phyloP scores from a whole-genome alignment of 2,888 invertebrate genomes.

The Limulus polyphemus region DNA sequence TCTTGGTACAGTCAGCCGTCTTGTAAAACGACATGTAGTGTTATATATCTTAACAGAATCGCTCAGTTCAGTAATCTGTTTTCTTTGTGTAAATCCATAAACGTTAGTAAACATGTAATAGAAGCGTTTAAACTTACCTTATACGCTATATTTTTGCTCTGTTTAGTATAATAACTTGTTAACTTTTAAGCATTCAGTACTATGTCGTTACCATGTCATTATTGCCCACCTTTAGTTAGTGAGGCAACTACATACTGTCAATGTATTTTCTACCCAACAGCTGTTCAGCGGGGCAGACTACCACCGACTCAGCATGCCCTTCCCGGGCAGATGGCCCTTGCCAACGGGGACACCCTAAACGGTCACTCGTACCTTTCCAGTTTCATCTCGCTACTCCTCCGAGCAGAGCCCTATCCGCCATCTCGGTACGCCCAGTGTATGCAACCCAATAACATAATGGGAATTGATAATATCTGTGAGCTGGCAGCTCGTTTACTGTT shows the following conservation, averaged over 20 bases:
- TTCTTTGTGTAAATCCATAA: too few relatives aligned
- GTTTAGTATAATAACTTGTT: too few relatives aligned
- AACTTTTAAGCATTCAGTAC: too few relatives aligned
- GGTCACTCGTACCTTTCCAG: slow-evolving; percentile 81
- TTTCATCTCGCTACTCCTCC: slow-evolving; percentile 83
- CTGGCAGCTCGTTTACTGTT: slow-evolving; percentile 87
- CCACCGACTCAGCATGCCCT: slow-evolving; percentile 58
- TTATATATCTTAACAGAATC: too few relatives aligned
- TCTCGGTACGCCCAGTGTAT: slow-evolving; percentile 90
- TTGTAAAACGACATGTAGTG: too few relatives aligned
- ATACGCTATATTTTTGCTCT: too few relatives aligned
- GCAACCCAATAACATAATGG: slow-evolving; percentile 81
- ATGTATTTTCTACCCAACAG: slow-evolving; percentile 43
- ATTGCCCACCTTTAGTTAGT: background rate
- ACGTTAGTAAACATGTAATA: too few relatives aligned
- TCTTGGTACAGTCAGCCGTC: too few relatives aligned
- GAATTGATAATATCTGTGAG: slow-evolving; percentile 96
- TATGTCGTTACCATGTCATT: too few relatives aligned
- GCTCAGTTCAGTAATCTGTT: too few relatives aligned
- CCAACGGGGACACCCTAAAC: slow-evolving; percentile 72
- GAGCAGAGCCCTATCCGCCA: slow-evolving; percentile 94
- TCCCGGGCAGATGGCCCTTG: slow-evolving; percentile 64
- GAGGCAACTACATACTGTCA: background rate
- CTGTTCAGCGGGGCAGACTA: slow-evolving; percentile 92
- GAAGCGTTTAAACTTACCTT: too few relatives aligned